Evolutionary conservation across 2,113 vertebrate genomes (phyloP), one percentile per base, ranked within the genome.

Genomic region (Indicator maculatus): DNA sequence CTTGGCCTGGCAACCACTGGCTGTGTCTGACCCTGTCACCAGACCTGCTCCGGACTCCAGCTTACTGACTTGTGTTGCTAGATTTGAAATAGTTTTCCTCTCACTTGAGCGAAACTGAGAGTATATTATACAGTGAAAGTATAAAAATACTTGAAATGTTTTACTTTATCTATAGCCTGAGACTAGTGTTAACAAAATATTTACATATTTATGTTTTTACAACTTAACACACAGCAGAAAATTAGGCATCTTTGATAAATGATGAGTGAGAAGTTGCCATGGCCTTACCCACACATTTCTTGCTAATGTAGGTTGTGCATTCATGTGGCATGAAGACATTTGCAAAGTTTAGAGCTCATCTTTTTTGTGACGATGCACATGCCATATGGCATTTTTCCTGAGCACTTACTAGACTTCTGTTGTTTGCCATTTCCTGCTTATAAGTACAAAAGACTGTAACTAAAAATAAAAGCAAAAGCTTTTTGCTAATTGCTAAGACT

Each of bases 351-450:
- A 88, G 83, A 88, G 81, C 61, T 64, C 75, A 39, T 61, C 1
- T 0, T 67, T 41, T 95, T 86, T 87, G 79, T 36, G 38, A 60
- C 38, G 78, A 78, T 75, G 64, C 85, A 66, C 78, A 41, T 71
- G 80, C 83, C 80, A 77, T 55, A 86, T 79, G 73, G 86, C 52
- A 86, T 81, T 83, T 84, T 88, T 91, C 78, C 60, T 76, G 67
- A 88, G 72, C 56, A 39, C 64, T 95, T 92, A 77, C 5, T 55
- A 87, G 91, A 58, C 77, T 93, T 88, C 86, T 94, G 47, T 65
- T 89, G 13, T 82, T 95, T 91, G 83, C 38, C 88, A 88, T 95
- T 93, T 89, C 56, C 60, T 89, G 55, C 71, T 95, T 36, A 96
- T 66, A 83, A 96, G 59, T 69, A 86, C 64, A 38, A 61, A 96